These are phyloP conservation scores for Erebia palarica DNA, from an alignment of 2,888 invertebrate species.

Conservation along the genomic window DNA sequence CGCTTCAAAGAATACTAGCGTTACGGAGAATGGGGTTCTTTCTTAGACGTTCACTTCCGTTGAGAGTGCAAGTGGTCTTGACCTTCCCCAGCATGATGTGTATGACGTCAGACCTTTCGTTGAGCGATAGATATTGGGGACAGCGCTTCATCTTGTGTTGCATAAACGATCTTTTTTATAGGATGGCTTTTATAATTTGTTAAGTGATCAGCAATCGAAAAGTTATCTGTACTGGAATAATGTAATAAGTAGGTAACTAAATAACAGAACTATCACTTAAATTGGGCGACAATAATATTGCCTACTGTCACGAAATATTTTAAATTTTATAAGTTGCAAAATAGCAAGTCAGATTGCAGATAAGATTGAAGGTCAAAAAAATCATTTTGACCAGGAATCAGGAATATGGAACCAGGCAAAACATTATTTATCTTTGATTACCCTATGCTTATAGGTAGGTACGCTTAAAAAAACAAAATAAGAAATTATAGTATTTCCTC, in stretches of 20 bases:
- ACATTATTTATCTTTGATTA: too few relatives aligned
- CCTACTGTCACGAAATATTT: too few relatives aligned
- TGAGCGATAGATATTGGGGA: constrained; percentile 28
- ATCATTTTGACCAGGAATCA: too few relatives aligned
- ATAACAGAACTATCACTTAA: not conserved
- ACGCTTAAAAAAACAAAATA: too few relatives aligned
- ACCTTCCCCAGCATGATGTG: constrained; percentile 50
- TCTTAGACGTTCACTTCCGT: constrained; percentile 52
- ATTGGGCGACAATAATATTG: not conserved
- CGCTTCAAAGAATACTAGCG: constrained; percentile 2
- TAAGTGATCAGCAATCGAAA: constrained; percentile 14
- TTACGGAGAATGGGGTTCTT: constrained; percentile 45
- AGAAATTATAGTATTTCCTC: too few relatives aligned
- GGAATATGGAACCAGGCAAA: too few relatives aligned
- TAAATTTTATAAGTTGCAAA: too few relatives aligned
- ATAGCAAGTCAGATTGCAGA: too few relatives aligned
- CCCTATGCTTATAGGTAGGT: too few relatives aligned
- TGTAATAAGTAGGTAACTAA: constrained; percentile 1
- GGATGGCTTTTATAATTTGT: constrained; percentile 8
- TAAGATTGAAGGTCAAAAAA: too few relatives aligned
- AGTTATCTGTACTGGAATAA: not conserved
- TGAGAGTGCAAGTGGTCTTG: constrained; percentile 62
- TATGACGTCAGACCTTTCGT: constrained; percentile 47
- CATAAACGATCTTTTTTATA: constrained; percentile 5
- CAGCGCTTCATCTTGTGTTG: constrained; percentile 6